Evolutionary conservation across 2,888 invertebrate species (phyloP).

Genomic region (Rotaria magnacalcarata): DNA sequence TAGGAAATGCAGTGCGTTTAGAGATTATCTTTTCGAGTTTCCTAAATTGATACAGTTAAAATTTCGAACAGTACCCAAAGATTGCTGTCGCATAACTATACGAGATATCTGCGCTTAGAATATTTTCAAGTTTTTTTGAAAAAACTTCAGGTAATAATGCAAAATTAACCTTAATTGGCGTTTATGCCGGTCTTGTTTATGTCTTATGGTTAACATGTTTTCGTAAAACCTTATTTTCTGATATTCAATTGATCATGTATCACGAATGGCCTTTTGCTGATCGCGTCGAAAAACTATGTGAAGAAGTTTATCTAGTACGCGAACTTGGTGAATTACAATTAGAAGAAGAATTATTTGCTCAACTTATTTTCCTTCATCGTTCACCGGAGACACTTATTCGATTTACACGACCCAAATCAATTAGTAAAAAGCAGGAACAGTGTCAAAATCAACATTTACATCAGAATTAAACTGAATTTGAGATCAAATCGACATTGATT

Average conservation of each 20-base stretch:
- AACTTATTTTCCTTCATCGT: constrained; percentile 91
- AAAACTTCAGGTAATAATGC: background rate
- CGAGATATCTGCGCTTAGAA: too few species aligned
- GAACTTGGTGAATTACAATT: constrained; percentile 84
- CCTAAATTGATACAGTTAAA: too few species aligned
- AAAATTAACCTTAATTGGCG: background rate
- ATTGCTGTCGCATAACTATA: too few species aligned
- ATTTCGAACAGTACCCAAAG: too few species aligned
- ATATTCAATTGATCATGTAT: constrained; percentile 59
- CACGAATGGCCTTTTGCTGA: constrained; percentile 66
- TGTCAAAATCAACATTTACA: too few species aligned
- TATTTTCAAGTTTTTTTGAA: too few species aligned
- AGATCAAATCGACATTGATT: too few species aligned
- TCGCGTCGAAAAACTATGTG: constrained; percentile 63
- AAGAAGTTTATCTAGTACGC: constrained; percentile 71
- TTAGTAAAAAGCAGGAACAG: too few species aligned
- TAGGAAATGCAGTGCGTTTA: too few species aligned
- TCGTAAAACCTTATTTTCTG: constrained; percentile 6
- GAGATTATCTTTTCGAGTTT: too few species aligned
- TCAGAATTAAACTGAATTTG: too few species aligned
- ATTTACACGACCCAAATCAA: background rate
- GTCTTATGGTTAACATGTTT: constrained; percentile 18
- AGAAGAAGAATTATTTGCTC: constrained; percentile 95
- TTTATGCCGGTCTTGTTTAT: constrained; percentile 13
- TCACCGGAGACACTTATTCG: constrained; percentile 47